These are phyloP conservation scores for Plodia interpunctella DNA, from an alignment of 1,140 invertebrate species.

Conservation along the genomic window DNA sequence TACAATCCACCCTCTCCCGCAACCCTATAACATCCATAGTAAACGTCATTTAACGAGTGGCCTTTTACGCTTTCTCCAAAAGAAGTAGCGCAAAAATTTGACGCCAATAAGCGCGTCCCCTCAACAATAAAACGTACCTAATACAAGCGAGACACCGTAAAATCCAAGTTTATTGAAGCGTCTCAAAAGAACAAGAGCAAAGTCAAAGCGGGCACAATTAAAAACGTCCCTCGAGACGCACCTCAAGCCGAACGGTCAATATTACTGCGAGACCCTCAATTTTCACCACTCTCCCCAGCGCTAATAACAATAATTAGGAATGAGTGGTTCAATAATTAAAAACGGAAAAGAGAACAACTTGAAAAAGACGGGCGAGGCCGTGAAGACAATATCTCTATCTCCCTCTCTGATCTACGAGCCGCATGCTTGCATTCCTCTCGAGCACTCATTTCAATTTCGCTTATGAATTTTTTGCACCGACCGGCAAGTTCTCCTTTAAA, in stretches of 20 bases:
- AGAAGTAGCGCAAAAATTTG: conserved; percentile 1
- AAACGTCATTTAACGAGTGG: background rate
- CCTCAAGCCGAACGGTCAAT: conserved; percentile 69
- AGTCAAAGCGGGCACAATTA: conserved; percentile 73
- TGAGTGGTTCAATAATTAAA: conserved; percentile 80
- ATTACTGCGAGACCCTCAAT: conserved; percentile 71
- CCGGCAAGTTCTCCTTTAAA: conserved; percentile 40
- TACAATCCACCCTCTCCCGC: background rate
- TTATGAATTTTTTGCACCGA: conserved; percentile 50
- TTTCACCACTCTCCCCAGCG: conserved; percentile 71
- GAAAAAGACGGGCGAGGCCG: conserved; percentile 52
- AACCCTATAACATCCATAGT: background rate
- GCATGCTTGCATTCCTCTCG: conserved; percentile 19
- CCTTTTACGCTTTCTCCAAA: conserved; percentile 4
- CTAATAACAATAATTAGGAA: conserved; percentile 79
- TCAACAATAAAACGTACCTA: conserved; percentile 45
- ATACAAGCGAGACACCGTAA: conserved; percentile 57
- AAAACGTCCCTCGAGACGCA: conserved; percentile 64
- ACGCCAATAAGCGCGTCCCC: conserved; percentile 26
- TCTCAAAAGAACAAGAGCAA: conserved; percentile 72
- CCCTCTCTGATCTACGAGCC: conserved; percentile 27
- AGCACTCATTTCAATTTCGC: conserved; percentile 49
- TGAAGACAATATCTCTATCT: conserved; percentile 46
- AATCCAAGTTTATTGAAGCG: conserved; percentile 71
- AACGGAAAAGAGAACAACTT: conserved; percentile 75